Conservation (phyloP, 2,113 vertebrate genomes). For the Mystacornis crossleyi region DNA sequence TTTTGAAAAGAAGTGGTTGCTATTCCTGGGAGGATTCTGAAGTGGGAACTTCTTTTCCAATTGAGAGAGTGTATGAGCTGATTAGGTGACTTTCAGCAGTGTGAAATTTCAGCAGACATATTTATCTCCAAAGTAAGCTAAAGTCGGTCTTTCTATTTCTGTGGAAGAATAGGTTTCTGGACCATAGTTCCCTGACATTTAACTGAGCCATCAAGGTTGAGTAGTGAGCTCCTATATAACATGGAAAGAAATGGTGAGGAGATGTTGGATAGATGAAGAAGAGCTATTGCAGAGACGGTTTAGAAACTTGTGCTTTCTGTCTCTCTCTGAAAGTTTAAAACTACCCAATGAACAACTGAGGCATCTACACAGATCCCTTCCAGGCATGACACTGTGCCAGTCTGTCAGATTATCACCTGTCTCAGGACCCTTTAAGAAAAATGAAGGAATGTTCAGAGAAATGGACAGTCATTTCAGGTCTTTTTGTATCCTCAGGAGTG, state of each 20-base stretch:
- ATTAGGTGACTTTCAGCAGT: not conserved
- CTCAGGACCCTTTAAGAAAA: not conserved
- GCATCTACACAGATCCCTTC: not conserved
- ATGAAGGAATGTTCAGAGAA: not conserved
- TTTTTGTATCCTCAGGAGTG: not conserved
- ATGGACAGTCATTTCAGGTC: not conserved
- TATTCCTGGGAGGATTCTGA: not conserved
- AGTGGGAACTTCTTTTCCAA: not conserved
- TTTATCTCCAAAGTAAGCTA: not conserved
- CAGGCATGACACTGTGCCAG: not conserved
- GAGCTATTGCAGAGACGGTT: not conserved
- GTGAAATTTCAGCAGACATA: not conserved
- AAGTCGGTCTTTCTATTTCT: not conserved
- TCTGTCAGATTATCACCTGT: not conserved
- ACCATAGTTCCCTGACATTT: not conserved
- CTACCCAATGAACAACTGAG: not conserved
- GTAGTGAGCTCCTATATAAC: not conserved
- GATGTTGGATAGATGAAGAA: not conserved
- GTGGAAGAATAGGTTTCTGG: not conserved
- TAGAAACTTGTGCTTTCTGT: not conserved
- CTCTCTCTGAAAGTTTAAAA: not conserved
- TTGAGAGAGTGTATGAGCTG: not conserved
- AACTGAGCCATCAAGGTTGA: not conserved
- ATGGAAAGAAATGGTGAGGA: not conserved
- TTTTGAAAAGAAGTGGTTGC: not conserved